Evolutionary conservation across 2,888 invertebrate genomes (phyloP).

Genomic region (Eucera pruinosa): DNA sequence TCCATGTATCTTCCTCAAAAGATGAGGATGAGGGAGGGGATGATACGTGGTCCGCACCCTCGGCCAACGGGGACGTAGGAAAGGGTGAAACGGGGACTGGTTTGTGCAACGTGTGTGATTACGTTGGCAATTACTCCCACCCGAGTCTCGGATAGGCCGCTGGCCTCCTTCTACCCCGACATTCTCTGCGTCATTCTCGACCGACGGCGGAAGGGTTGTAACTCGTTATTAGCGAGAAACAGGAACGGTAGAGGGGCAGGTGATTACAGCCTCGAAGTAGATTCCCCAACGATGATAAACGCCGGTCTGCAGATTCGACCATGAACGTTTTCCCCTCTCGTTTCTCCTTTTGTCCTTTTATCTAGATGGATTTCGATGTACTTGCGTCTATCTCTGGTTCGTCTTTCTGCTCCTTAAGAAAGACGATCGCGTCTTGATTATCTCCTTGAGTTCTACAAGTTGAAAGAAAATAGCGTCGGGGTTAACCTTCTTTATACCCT

Average conservation of each 20-base stretch:
- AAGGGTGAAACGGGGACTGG: constrained; percentile 64
- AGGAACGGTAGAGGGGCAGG: constrained; percentile 67
- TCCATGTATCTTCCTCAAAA: no score
- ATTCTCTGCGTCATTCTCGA: constrained; percentile 58
- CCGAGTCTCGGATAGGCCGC: constrained; percentile 60
- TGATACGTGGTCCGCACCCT: constrained; percentile 68
- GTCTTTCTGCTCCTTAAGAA: constrained; percentile 32
- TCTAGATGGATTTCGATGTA: neutral
- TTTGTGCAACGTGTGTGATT: constrained; percentile 82
- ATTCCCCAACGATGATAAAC: constrained; percentile 81
- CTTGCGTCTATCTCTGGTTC: neutral
- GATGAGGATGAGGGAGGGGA: constrained; percentile 56
- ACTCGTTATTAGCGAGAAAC: constrained; percentile 81
- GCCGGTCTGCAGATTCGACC: constrained; percentile 76
- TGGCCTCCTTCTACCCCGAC: constrained; percentile 53
- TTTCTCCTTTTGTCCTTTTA: neutral
- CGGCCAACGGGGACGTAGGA: constrained; percentile 57
- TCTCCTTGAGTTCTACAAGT: constrained; percentile 45
- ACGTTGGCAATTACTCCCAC: constrained; percentile 82
- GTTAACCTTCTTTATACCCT: constrained; percentile 4
- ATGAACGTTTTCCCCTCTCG: constrained; percentile 60
- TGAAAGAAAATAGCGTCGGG: constrained; percentile 6
- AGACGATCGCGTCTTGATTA: constrained; percentile 64
- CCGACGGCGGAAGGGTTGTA: constrained; percentile 79
- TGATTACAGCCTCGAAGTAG: constrained; percentile 81